Evolutionary conservation across 2,113 vertebrate species (phyloP).

Genomic region (Pseudopodoces humilis): DNA sequence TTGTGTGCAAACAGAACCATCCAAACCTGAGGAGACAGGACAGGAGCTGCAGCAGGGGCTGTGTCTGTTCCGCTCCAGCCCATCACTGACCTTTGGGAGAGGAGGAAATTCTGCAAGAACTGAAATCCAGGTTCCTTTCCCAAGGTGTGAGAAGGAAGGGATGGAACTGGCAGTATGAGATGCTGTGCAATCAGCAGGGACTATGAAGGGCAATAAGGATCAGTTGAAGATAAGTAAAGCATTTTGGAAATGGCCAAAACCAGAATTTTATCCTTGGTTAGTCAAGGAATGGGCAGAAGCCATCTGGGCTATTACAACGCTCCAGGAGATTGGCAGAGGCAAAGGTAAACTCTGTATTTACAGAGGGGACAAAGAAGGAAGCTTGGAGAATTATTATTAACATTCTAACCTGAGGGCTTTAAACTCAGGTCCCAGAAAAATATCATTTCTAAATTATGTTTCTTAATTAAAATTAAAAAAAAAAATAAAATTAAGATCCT

Average conservation of each 20-base stretch:
- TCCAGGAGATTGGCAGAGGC: not conserved
- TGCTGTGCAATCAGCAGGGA: not conserved
- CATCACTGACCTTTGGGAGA: not conserved
- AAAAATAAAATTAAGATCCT: too few relatives aligned
- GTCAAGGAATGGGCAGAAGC: not conserved
- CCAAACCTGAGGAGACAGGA: not conserved
- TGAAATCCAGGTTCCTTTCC: not conserved
- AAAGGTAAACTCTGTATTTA: not conserved
- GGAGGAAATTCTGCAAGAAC: not conserved
- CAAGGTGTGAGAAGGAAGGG: not conserved
- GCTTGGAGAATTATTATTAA: not conserved
- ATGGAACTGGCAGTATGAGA: not conserved
- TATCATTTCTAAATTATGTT: not conserved
- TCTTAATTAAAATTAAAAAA: not conserved
- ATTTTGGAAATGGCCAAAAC: not conserved
- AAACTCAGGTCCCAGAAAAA: not conserved
- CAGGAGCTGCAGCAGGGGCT: not conserved
- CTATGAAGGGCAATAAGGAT: not conserved
- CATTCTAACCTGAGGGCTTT: not conserved
- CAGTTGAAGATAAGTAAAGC: not conserved
- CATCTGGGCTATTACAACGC: not conserved
- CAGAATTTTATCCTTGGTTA: not conserved
- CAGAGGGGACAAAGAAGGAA: not conserved
- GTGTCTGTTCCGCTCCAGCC: not conserved
- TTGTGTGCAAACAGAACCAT: not conserved